Evolutionary conservation across 30 jellyfish, hydroid and myxozoan species (phyloP), one percentile per base, ranked within the genome.

Genomic region (Rhopilema esculentum): DNA sequence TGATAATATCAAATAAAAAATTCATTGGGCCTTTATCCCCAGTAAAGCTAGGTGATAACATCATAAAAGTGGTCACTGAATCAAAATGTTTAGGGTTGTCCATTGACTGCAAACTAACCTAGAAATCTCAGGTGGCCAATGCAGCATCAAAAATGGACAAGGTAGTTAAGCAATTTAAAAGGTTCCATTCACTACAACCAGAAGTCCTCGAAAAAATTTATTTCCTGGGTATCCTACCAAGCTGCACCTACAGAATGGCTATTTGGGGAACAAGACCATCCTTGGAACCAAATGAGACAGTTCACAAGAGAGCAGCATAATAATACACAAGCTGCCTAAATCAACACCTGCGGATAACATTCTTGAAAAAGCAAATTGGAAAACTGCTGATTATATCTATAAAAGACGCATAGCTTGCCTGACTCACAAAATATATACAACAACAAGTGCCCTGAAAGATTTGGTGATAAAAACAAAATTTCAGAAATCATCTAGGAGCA

Each of bases 81-180:
- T 77, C 87, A 77, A 48, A 77, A 33, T 77, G 78, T 40, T 77
- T 50, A 51, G 79, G 87, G 52, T 49, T 77, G 25, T 20, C 87
- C 62, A 77, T 77, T 6, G 87, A 27, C 84, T 23, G 72, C 74
- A 81, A 81, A 78, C 89, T 81, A 57, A 66, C 64, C 20, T 81
- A 84, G 91, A 66, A 81, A 81, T 21, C 84, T 81, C 91, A 81
- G 31, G 90, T 61, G 4, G 31, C 24, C 85, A 65, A 81, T 20
- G 91, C 91, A 16, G 91, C 84, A 81, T 81, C 84, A 4, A 12
- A 16, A 23, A 81, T 81, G 84, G 23, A 81, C 20, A 57, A 12
- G 31, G 67, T 27, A 81, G 30, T 24, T 23, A 81, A 62, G 79
- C 89, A 72, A 72, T 7, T 72, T n/a, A 74, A 77, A 77, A 29